Percentiles rank a stretch among this genome's conserved stretches.
Conservation (phyloP, 2,113 vertebrate species). For the Ammodytes marinus region DNA sequence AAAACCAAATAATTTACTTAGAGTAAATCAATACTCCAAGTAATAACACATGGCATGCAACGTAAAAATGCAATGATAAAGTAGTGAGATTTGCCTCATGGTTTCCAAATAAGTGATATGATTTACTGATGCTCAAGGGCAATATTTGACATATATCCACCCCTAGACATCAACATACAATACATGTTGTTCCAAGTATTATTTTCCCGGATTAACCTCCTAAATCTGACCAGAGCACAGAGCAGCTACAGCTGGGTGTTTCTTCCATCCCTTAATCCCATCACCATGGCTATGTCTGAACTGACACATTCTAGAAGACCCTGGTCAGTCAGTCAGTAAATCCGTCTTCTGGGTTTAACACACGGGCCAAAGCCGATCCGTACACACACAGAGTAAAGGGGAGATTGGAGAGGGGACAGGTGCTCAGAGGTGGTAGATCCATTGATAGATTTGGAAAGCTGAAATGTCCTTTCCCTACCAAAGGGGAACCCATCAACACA, state of each 20-base stretch:
- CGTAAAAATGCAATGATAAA: no score
- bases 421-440: slow-evolving; percentile 16
- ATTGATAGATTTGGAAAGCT: slow-evolving; percentile 35
- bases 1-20: background rate
- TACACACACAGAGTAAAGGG: background rate
- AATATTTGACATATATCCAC: no score
- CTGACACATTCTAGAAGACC: slow-evolving; percentile 15
- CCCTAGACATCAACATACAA: background rate
- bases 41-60: no score
- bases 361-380: slow-evolving; percentile 18
- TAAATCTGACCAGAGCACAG: background rate
- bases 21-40: no score
- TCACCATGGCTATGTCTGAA: slow-evolving; percentile 22
- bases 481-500: background rate
- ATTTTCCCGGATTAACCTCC: background rate
- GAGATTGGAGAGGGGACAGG: slow-evolving; percentile 4
- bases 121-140: no score
- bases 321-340: slow-evolving; percentile 18
- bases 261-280: slow-evolving; percentile 11
- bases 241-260: background rate
- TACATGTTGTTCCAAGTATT: background rate
- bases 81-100: no score
- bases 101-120: no score
- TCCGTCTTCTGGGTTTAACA: background rate
- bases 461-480: slow-evolving; percentile 10